Evolutionary conservation across 1,140 invertebrate species (phyloP), one percentile per base, ranked within the genome.

Genomic region (Anadara kagoshimensis): DNA sequence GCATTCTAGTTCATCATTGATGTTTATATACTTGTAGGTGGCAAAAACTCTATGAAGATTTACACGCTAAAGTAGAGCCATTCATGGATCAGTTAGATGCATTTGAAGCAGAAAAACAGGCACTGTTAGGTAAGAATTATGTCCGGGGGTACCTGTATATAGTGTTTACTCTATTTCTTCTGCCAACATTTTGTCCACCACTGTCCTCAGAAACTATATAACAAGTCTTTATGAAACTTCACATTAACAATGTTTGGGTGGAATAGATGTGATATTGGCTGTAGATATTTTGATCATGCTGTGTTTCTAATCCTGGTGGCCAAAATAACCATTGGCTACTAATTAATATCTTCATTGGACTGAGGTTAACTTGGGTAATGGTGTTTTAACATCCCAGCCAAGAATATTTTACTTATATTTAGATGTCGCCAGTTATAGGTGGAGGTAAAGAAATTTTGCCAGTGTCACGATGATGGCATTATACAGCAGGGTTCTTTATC

Each of bases 31-130:
- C 43, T 56, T 78, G 11, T 56, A 87, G 86, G 18, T 86, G 84
- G 83, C 73, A 77, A 41, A 63, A 54, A 20, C 58, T 81, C 66
- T 87, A 83, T 79, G 80, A 85, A 54, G 83, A 83, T 1, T 70
- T 86, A n/a, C 75, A 78, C 66, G 72, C 76, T 18, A 85, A 85
- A 43, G 83, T 86, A 2, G 76, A 78, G 49, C 85, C 86, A 18
- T 87, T 83, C 64, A 82, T 81, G 80, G 86, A 87, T 45, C 90
- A 91, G 75, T 73, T 91, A 26, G 89, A 91, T 81, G 79, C 83
- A 8, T 91, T 82, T 84, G 89, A 90, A 66, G 67, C 84, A 8
- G 91, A 91, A 64, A 85, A 86, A 49, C 81, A 84, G 36, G 77
- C 81, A 7, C 81, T 91, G 7, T 64, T 88, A 11, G 81, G 80